A percentile compares a stretch with the other conserved stretches of the same genome.
Conservation (phyloP, 2,888 invertebrate species). For the Cerastis leucographa region DNA sequence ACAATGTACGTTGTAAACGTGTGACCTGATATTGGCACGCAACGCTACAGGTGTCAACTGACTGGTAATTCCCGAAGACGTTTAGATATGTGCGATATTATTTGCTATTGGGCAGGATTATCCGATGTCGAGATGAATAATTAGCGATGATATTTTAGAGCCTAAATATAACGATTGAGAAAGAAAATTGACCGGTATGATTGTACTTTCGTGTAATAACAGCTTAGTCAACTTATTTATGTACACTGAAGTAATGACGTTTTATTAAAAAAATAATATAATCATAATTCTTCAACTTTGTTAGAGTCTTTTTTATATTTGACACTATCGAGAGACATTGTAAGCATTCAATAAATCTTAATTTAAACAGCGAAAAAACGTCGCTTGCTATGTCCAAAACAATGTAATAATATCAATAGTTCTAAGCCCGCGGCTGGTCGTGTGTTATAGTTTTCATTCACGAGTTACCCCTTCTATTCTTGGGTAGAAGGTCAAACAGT, state of each 20-base stretch:
- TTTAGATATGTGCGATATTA: constrained; percentile 49
- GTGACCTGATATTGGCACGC: constrained; percentile 70
- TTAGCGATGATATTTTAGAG: constrained; percentile 1
- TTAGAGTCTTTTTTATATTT: neutral
- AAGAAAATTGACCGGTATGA: neutral
- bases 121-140: constrained; percentile 4
- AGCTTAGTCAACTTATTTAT: neutral
- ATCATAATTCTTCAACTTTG: neutral
- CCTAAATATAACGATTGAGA: neutral
- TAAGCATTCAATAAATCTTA: neutral
- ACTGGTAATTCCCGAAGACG: constrained; percentile 72
- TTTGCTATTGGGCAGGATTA: constrained; percentile 26
- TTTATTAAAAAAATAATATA: no score
- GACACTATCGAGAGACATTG: neutral
- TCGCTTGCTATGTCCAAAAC: neutral
- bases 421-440: constrained; percentile 7
- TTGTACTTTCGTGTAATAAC: neutral
- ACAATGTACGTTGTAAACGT: constrained; percentile 58
- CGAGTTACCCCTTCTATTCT: constrained; percentile 20
- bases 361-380: neutral
- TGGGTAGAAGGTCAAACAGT: constrained; percentile 32
- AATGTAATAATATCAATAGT: neutral
- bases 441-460: constrained; percentile 49
- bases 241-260: neutral
- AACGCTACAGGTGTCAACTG: constrained; percentile 80